Conservation (phyloP, 2,113 vertebrate species). For the Odocoileus hemionus region DNA sequence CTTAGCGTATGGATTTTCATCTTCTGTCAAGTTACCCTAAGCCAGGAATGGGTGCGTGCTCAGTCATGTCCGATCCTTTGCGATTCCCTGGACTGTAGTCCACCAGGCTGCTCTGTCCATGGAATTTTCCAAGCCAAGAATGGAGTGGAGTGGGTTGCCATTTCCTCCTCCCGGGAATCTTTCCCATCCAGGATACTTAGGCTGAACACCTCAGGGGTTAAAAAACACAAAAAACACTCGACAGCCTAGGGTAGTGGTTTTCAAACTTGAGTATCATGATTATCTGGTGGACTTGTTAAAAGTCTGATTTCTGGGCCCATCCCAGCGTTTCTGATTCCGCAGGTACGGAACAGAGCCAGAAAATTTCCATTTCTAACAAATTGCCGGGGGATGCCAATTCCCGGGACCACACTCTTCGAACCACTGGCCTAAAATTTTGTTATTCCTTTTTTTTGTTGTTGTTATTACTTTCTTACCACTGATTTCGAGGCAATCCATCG, state of each 20-base stretch:
- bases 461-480: not conserved
- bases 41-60: not conserved
- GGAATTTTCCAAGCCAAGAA: not conserved
- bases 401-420: not conserved
- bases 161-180: not conserved
- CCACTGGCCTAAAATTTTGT: not conserved
- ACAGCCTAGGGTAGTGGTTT: not conserved
- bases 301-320: not conserved
- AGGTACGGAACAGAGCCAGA: not conserved
- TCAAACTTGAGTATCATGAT: not conserved
- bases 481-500: not conserved
- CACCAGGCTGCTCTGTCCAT: not conserved
- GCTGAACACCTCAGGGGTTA: not conserved
- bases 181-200: not conserved
- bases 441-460: not conserved
- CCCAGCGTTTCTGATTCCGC: not conserved
- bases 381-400: not conserved
- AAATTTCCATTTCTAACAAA: not conserved
- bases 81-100: not conserved
- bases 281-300: not conserved
- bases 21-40: not conserved
- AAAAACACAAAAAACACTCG: not conserved
- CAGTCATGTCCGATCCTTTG: not conserved
- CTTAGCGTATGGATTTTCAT: not conserved
- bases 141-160: not conserved